Conservation (phyloP, 1,140 invertebrate genomes). For the Sitophilus oryzae region DNA sequence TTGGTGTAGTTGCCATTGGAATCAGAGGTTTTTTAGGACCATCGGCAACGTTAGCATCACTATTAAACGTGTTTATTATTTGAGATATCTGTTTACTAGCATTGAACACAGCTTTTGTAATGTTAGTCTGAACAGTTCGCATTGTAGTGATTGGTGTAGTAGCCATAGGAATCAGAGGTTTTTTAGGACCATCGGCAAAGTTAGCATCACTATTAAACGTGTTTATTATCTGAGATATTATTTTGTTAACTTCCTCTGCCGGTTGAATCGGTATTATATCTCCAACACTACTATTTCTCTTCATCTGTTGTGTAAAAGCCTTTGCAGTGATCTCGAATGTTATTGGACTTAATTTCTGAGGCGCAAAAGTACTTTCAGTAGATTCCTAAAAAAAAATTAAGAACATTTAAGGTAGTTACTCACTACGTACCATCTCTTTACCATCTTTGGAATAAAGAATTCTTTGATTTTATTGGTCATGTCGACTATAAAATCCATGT, state of each 20-base stretch:
- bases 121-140: too few relatives aligned
- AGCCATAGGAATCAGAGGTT: neutral
- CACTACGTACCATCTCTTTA: neutral
- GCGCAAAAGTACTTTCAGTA: neutral
- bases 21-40: neutral
- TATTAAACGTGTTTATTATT: too few relatives aligned
- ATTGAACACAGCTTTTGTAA: too few relatives aligned
- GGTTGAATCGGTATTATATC: neutral
- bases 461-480: neutral
- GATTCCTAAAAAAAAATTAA: neutral
- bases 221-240: too few relatives aligned
- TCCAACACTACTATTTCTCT: neutral
- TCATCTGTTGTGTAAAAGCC: neutral
- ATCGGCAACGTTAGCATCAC: neutral
- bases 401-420: neutral
- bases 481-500: neutral
- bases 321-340: neutral
- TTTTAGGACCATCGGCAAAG: too few relatives aligned
- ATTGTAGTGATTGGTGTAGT: neutral
- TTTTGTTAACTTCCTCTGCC: neutral
- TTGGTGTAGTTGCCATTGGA: neutral
- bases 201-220: neutral
- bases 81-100: too few relatives aligned
- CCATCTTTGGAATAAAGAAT: neutral
- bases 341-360: neutral